These are phyloP conservation scores for Halocaridina rubra DNA, from an alignment of 2,888 invertebrate genomes.

Conservation along the genomic window DNA sequence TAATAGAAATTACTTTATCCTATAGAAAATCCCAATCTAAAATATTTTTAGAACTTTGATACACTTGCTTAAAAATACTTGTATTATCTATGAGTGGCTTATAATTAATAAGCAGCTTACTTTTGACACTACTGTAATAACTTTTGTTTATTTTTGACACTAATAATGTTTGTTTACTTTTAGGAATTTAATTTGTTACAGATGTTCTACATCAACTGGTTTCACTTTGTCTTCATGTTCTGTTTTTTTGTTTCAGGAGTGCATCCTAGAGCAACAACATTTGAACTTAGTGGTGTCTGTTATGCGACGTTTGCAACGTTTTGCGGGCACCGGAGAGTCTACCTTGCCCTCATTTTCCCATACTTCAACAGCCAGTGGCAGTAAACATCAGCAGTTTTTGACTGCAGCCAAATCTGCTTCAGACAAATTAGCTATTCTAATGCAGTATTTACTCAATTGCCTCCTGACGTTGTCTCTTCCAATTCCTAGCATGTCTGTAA, in stretches of 20 bases:
- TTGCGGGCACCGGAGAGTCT: conserved; percentile 17
- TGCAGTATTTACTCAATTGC: conserved; percentile 58
- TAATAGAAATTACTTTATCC: too few species aligned
- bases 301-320: conserved; percentile 76
- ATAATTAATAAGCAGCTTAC: too few species aligned
- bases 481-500: conserved; percentile 45
- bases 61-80: too few species aligned
- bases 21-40: too few species aligned
- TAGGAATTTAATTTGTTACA: too few species aligned
- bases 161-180: too few species aligned
- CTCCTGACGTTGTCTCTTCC: conserved; percentile 57
- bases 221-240: background rate
- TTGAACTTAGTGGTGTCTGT: conserved; percentile 85
- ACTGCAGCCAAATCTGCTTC: conserved; percentile 19
- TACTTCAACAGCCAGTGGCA: background rate
- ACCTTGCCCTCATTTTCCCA: background rate
- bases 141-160: too few species aligned
- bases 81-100: too few species aligned
- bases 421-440: conserved; percentile 53
- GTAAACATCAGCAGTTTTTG: conserved; percentile 1
- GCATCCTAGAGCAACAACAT: conserved; percentile 89
- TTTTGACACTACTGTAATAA: too few species aligned
- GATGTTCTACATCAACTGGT: background rate
- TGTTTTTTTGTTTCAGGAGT: conserved; percentile 74
- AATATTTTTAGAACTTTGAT: too few species aligned